Evolutionary conservation across 1,140 invertebrate species (phyloP), one percentile per base, ranked within the genome.

Genomic region (Drosophila malerkotliana): DNA sequence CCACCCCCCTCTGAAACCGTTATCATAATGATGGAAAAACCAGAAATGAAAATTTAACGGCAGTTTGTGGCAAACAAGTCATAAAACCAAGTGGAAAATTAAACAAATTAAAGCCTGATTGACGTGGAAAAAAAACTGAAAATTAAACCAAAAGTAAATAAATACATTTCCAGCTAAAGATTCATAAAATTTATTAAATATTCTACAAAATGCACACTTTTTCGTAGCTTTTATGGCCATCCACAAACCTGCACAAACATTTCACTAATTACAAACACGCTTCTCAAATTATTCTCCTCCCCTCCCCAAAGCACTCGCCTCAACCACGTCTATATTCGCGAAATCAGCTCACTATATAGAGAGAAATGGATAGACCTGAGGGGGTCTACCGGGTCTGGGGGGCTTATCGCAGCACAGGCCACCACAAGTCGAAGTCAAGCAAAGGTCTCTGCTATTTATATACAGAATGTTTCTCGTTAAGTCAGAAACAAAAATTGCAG

Each of bases 371-470:
- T 37, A 18, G 15, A 52, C 30, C 24, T 10, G 34, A 37, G 47
- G 30, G 4, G 21, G 28, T 45, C 9, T 8, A 21, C 18, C 14
- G 44, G 53, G 49, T 39, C 32, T 24, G 39, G 41, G 52, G 58
- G 39, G n/a, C 24, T 83, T 83, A 83, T 83, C 80, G 54, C 47
- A 32, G 30, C 39, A 39, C 44, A 45, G 64, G 75, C 58, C 60
- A 80, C 58, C 30, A 75, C 24, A 61, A 74, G 69, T 66, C 56
- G 56, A 73, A 77, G 72, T 83, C 80, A 76, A 53, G 66, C 67
- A 76, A 64, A 83, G 71, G 77, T 79, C 81, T 80, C 28, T 12
- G 76, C 76, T 83, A 83, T 83, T 83, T 84, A 45, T 83, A 77
- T 69, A 80, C 44, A 26, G 57, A 68, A 48, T 57, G 63, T 57